These are phyloP conservation scores for Girardinus metallicus DNA, from an alignment of 2,797 vertebrate genomes.

Conservation along the genomic window DNA sequence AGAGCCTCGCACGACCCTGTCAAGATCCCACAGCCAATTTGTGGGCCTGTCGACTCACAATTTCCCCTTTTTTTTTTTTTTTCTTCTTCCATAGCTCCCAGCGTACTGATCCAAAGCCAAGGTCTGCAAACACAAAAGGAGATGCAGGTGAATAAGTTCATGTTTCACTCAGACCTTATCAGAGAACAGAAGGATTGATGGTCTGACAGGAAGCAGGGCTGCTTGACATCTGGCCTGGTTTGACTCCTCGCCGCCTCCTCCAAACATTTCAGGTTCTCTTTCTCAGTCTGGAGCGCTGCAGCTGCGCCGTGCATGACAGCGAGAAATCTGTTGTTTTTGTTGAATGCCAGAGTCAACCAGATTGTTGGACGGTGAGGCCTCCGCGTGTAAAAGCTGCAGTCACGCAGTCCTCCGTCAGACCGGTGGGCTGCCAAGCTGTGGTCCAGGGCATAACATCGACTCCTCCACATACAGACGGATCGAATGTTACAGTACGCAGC, in stretches of 20 bases:
- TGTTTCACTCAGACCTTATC: slow-evolving; percentile 13
- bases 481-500: slow-evolving; percentile 7
- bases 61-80: not conserved
- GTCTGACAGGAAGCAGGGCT: slow-evolving; percentile 29
- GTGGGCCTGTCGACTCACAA: not conserved
- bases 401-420: slow-evolving; percentile 56
- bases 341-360: slow-evolving; percentile 40
- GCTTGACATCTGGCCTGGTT: slow-evolving; percentile 62
- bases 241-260: slow-evolving; percentile 25
- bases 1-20: not conserved
- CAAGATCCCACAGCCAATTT: not conserved
- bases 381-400: slow-evolving; percentile 49
- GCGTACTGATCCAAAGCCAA: not conserved
- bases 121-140: not conserved
- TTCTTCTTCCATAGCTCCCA: not conserved
- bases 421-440: slow-evolving; percentile 37
- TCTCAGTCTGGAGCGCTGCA: slow-evolving; percentile 54
- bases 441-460: slow-evolving; percentile 32
- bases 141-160: slow-evolving; percentile 49
- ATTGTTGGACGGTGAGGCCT: slow-evolving; percentile 60
- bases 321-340: slow-evolving; percentile 62
- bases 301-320: slow-evolving; percentile 67
- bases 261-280: slow-evolving; percentile 54
- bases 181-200: slow-evolving; percentile 21
- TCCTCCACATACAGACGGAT: slow-evolving; percentile 12